phyloP scores from a whole-genome alignment of 2,113 vertebrate genomes.

The Onychostruthus taczanowskii region DNA sequence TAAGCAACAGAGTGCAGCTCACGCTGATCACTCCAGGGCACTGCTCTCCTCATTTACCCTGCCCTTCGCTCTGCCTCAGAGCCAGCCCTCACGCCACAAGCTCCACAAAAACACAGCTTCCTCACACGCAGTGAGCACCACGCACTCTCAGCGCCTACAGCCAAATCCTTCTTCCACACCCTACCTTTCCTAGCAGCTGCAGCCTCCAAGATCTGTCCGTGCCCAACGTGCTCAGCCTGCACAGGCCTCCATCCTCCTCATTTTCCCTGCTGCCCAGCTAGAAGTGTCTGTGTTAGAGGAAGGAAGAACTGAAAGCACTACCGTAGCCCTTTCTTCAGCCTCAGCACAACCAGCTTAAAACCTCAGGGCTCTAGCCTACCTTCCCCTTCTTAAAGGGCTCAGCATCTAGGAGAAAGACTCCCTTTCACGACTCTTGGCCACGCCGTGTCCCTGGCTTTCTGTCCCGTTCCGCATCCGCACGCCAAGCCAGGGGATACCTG shows the following conservation, averaged over 20 bases:
- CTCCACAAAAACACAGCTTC: neutral
- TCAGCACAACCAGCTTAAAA: neutral
- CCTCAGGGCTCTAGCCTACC: neutral
- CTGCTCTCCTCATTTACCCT: neutral
- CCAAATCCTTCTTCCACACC: neutral
- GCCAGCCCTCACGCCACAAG: neutral
- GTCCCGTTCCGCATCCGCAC: neutral
- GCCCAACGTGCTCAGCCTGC: neutral
- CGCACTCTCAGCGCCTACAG: neutral
- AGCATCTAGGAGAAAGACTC: neutral
- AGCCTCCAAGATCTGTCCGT: neutral
- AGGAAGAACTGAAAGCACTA: neutral
- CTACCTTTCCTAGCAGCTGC: neutral
- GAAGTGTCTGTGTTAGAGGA: neutral
- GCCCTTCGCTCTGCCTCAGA: neutral
- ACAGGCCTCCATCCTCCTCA: neutral
- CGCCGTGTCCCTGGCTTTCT: neutral
- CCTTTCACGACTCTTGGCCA: neutral
- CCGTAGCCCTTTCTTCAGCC: neutral
- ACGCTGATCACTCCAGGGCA: neutral
- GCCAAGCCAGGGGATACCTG: neutral
- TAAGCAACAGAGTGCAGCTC: neutral
- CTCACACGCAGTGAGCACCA: neutral
- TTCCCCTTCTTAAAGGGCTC: conserved; percentile 27
- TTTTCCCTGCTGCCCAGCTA: neutral